These are phyloP conservation scores for Centroberyx gerrardi DNA, from an alignment of 2,797 vertebrate species.

Conservation along the genomic window DNA sequence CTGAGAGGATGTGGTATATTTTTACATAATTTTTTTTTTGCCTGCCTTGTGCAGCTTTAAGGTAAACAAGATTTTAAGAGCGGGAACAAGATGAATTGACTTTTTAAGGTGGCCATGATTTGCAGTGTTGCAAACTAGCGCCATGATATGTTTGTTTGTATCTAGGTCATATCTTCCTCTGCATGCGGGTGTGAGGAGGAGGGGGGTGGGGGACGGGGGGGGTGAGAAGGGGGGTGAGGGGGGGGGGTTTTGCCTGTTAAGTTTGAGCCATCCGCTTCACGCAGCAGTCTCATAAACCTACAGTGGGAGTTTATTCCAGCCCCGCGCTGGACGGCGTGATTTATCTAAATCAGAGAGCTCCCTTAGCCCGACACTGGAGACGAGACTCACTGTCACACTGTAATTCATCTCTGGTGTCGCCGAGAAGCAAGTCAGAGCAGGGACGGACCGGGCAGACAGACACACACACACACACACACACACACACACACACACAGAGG, in stretches of 20 bases:
- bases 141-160: constrained; percentile 66
- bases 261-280: constrained; percentile 53
- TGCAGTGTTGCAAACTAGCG: constrained; percentile 14
- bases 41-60: too few relatives aligned
- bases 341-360: constrained; percentile 77
- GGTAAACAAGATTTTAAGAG: background rate
- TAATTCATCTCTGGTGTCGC: constrained; percentile 75
- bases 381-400: constrained; percentile 66
- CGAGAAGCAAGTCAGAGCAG: background rate
- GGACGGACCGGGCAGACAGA: background rate
- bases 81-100: background rate
- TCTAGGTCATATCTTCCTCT: constrained; percentile 66
- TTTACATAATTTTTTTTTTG: too few relatives aligned
- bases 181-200: constrained; percentile 13
- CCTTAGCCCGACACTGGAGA: constrained; percentile 68
- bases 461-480: background rate
- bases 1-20: too few relatives aligned
- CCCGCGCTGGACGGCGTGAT: constrained; percentile 58
- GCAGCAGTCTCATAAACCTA: constrained; percentile 59
- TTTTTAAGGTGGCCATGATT: constrained; percentile 45
- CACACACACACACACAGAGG: constrained; percentile 14
- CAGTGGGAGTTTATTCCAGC: constrained; percentile 68
- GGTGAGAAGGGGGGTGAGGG: background rate
- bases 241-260: constrained; percentile 46
- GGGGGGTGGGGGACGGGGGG: background rate